Evolutionary conservation across 2,797 vertebrate genomes (phyloP), one percentile per base, ranked within the genome.

Genomic region (Falco concolor): DNA sequence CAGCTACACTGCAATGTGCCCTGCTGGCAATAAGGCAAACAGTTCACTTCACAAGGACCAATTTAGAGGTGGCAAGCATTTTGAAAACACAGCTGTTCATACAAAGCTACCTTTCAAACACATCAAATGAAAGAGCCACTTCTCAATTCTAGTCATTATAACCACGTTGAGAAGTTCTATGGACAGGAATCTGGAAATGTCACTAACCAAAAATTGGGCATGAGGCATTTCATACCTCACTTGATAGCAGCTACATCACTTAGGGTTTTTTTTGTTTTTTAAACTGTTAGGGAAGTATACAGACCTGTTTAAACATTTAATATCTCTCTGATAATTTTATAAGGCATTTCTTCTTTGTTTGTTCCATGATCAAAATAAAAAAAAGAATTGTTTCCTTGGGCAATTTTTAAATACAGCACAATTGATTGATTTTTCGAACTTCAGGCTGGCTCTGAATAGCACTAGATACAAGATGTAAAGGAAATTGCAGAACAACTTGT

Each of bases 91-190:
- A 97, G 96, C 95, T 97, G 90, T 92, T 96, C 89, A 72, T 95
- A 97, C 98, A 98, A 97, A 98, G 96, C 82, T 95, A 98, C 92
- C 97, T 98, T 97, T 98, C 93, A 90, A 92, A 91, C 82, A 86
- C 77, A 80, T 86, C 68, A 88, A 65, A 57, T 79, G 83, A 93
- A 92, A 90, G 67, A 93, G 44, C 52, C 38, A 77, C 83, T 96
- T 96, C 70, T 89, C 87, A 75, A 36, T 96, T 95, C 94, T 87
- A 97, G 86, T 81, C 79, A 25, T 95, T 94, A 65, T 59, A 92
- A 65, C 50, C 45, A 57, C 91, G 93, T 94, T 74, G 53, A 91
- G 84, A 38, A 72, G 77, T 89, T 69, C 23, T 67, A 2, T 36
- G 82, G 57, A 80, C 42, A 90, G 84, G 82, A 91, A 77, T 90